Percentiles rank a stretch among this genome's conserved stretches.
Evolutionary conservation across 2,888 invertebrate species (phyloP).

Genomic region (Allolobophora icterica): DNA sequence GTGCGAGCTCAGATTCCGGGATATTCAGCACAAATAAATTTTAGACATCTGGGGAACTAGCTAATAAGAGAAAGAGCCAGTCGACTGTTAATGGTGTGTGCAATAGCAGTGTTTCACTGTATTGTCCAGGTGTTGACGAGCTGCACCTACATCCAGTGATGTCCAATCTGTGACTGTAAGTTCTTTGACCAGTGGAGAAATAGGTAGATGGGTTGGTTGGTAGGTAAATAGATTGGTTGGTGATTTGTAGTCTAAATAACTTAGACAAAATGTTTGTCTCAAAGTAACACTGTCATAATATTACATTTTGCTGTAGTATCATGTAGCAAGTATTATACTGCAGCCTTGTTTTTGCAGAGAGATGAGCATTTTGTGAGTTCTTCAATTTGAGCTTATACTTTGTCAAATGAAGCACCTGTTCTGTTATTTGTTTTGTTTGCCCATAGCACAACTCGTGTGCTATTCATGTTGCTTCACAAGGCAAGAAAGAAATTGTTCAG

Average conservation of each 20-base stretch:
- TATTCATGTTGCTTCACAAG: constrained; percentile 65
- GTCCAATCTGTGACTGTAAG: no score
- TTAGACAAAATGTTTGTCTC: background rate
- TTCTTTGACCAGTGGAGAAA: no score
- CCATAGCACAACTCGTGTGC: constrained; percentile 64
- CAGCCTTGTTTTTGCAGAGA: background rate
- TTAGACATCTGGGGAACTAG: no score
- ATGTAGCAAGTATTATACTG: background rate
- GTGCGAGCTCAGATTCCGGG: no score
- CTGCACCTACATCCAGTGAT: no score
- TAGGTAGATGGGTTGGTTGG: no score
- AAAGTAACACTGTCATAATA: background rate
- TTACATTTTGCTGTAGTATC: background rate
- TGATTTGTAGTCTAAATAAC: background rate
- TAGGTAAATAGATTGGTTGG: background rate
- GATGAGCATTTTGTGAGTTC: background rate
- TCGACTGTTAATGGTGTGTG: no score
- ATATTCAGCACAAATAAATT: no score
- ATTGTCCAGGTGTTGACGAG: no score
- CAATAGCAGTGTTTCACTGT: no score
- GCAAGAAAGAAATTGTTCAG: constrained; percentile 63
- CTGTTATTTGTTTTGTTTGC: constrained; percentile 24
- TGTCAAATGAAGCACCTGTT: background rate
- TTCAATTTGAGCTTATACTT: background rate
- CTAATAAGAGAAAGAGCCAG: no score